Evolutionary conservation across 2,888 invertebrate species (phyloP), one percentile per base, ranked within the genome.

Genomic region (Drosophila borborema): DNA sequence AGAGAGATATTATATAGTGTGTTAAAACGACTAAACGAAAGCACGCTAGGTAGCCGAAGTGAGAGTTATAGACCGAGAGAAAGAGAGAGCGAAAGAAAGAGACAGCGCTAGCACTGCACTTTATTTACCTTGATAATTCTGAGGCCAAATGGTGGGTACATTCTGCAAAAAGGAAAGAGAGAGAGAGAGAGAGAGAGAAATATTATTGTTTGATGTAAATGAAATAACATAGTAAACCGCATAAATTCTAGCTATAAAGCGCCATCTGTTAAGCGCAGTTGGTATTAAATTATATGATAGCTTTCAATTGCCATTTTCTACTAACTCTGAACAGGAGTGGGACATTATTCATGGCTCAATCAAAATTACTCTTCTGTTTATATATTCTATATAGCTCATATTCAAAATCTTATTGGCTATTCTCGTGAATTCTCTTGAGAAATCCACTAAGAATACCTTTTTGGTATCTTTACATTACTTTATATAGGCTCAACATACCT

Each of bases 61-160:
- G 49, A n/a, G 34, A 23, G 31, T 8, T 38, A 10, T 6, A 36
- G 1, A 23, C 18, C 46, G 49, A n/a, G 31, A 36, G 34, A 10
- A 38, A 12, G 9, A 28, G 3, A 48, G 45, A 5, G 23, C 9
- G 16, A 23, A 38, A n/a, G 43, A 5, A 3, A 43, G 16, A 64
- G 12, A 43, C 28, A 58, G 16, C 34, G 28, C 9, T 36, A 53
- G 23, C 51, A 43, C 51, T 53, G 62, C 81, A 9, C 55, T 77
- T 72, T 66, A 81, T 64, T 93, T 92, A 93, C 93, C 93, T 93
- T 93, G 93, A 91, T 93, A 93, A 87, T 93, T 93, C 87, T 93
- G 93, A 89, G 93, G 93, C 93, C 93, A 93, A 90, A 93, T 93
- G 91, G 93, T 92, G 91, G 93, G 93, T 86, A 93, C 93, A 92